Evolutionary conservation across 2,113 vertebrate species (phyloP).

Genomic region (Burhinus oedicnemus): DNA sequence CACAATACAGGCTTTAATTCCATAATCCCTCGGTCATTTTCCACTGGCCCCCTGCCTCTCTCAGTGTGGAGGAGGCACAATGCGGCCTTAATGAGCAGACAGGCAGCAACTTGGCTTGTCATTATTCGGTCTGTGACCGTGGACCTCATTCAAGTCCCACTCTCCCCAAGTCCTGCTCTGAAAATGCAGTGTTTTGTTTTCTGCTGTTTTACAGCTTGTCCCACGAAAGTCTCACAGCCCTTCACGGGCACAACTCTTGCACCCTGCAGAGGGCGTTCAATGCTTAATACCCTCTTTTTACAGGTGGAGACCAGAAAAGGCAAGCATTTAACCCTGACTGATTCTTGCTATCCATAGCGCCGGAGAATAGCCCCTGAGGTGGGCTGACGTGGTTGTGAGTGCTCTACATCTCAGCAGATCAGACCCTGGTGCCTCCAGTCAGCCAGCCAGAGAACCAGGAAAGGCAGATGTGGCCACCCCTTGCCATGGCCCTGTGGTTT

Average conservation of each 20-base stretch:
- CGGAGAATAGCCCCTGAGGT: neutral
- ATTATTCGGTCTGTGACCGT: neutral
- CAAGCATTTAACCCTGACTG: rapidly evolving
- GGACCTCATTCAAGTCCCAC: neutral
- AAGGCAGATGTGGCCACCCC: neutral
- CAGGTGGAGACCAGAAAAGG: neutral
- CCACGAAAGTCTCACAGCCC: neutral
- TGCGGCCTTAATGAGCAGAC: neutral
- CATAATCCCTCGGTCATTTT: neutral
- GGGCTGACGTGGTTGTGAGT: neutral
- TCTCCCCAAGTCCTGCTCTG: neutral
- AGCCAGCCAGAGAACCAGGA: neutral
- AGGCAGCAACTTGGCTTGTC: neutral
- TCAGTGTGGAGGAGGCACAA: neutral
- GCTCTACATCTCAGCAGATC: neutral
- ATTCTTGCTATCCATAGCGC: rapidly evolving
- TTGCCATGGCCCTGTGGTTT: neutral
- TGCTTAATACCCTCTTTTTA: neutral
- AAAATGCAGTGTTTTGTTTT: neutral
- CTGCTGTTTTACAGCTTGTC: neutral
- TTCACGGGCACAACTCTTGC: neutral
- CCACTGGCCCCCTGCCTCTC: neutral
- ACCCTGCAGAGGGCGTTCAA: neutral
- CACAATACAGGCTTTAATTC: slow-evolving; percentile 16
- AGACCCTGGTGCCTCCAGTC: neutral